Conservation (phyloP, 2,113 vertebrate species). For the Arenaria interpres region DNA sequence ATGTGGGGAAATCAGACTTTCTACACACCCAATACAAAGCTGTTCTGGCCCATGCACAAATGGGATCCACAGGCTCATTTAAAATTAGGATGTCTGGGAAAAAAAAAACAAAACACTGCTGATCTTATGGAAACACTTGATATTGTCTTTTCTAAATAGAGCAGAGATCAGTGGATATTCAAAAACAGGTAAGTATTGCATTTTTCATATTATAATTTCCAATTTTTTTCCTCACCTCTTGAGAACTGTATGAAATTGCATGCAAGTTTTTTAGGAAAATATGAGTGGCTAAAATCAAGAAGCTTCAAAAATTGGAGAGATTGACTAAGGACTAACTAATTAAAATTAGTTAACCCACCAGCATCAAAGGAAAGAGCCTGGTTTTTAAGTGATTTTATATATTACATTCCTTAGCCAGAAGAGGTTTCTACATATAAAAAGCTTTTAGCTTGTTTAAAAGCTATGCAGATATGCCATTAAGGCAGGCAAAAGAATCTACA, state of each 20-base stretch:
- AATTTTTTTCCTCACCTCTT: neutral
- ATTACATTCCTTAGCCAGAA: neutral
- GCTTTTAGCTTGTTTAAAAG: neutral
- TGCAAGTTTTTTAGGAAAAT: neutral
- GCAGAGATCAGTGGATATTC: neutral
- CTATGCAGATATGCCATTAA: neutral
- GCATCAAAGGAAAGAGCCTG: neutral
- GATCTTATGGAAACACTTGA: neutral
- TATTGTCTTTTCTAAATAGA: neutral
- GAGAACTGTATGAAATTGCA: neutral
- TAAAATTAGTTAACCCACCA: neutral
- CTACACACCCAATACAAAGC: neutral
- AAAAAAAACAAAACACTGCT: neutral
- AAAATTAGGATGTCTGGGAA: neutral
- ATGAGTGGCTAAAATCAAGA: neutral
- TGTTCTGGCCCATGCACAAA: neutral
- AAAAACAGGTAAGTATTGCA: neutral
- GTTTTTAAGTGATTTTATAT: neutral
- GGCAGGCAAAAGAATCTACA: neutral
- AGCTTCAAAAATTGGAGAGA: neutral
- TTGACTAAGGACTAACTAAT: neutral
- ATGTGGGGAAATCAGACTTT: neutral
- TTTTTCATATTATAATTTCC: neutral
- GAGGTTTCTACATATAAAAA: neutral
- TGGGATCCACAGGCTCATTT: neutral